Evolutionary conservation across 2,113 vertebrate species (phyloP), one percentile per base, ranked within the genome.

Genomic region (Phocoena phocoena): DNA sequence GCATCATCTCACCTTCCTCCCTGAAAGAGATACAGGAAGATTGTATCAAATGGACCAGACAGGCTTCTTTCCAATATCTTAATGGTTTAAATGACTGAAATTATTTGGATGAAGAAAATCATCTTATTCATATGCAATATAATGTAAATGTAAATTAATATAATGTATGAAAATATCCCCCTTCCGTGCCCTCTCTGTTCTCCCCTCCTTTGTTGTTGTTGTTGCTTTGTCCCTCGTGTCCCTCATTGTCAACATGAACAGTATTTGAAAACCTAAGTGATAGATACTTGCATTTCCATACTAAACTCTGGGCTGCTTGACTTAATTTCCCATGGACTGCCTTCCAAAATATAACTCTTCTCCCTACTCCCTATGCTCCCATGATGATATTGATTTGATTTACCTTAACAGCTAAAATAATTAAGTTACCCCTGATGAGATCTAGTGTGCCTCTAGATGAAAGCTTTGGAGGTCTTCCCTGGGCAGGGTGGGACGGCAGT

Each of bases 281-380:
- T 53, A 83, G 63, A 70, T 74, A 89, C 76, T 92, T 74, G 17
- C 83, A 83, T 93, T 96, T 95, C 55, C 60, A 87, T 93, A 88
- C 81, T 93, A 86, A 96, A 89, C 73, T 47, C 31, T 88, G 53
- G 50, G n/a, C 83, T 47, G 41, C 77, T 60, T 67, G 60, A 62
- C 80, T 63, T 90, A 70, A 95, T 77, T 96, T 93, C 23, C 68
- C n/a, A 26, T 44, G 47, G 67, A 91, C 68, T 90, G 60, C 80
- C 90, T 95, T 41, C 81, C 36, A 95, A 82, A 93, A 90, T 93
- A 41, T 23, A 91, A 53, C 41, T 90, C 38, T 47, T 94, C 31
- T 80, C 36, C 6, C 38, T 50, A 10, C 15, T 41, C 50, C 90
- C 15, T 9, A 8, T 8, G 44, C 44, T 50, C 18, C 31, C 33